Evolutionary conservation across 2,113 vertebrate species (phyloP).

Genomic region (Xerus inauris): DNA sequence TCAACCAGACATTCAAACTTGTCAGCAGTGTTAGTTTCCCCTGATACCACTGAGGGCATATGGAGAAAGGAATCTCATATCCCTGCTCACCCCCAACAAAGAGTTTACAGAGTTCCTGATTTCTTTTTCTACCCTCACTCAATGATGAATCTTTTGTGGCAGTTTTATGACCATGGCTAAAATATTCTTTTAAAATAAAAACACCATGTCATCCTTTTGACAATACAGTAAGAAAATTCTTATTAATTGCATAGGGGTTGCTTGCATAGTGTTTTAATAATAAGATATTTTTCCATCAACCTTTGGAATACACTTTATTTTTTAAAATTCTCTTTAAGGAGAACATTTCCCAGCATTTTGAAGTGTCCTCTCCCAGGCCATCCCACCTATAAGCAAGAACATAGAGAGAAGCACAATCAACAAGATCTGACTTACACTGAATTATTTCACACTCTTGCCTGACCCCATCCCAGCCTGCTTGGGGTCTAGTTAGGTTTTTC

Average conservation of each 20-base stretch:
- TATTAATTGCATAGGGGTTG: slow-evolving; percentile 35
- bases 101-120: neutral
- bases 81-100: neutral
- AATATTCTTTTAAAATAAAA: slow-evolving; percentile 68
- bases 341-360: neutral
- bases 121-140: neutral
- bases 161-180: slow-evolving; percentile 65
- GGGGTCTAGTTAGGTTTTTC: neutral
- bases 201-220: slow-evolving; percentile 63
- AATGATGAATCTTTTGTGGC: slow-evolving; percentile 50
- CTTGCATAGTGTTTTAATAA: slow-evolving; percentile 45
- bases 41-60: neutral
- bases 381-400: neutral
- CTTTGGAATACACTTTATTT: neutral
- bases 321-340: neutral
- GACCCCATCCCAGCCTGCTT: no score
- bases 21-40: neutral
- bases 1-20: neutral
- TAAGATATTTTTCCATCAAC: slow-evolving; percentile 38
- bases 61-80: neutral
- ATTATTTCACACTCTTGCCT: neutral
- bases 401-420: neutral
- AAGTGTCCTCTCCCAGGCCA: neutral
- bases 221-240: slow-evolving; percentile 49
- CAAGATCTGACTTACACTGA: neutral